A percentile compares a stretch with the other conserved stretches of the same genome.
Evolutionary conservation across 2,797 vertebrate genomes (phyloP).

Genomic region (Coracias cyanogaster): DNA sequence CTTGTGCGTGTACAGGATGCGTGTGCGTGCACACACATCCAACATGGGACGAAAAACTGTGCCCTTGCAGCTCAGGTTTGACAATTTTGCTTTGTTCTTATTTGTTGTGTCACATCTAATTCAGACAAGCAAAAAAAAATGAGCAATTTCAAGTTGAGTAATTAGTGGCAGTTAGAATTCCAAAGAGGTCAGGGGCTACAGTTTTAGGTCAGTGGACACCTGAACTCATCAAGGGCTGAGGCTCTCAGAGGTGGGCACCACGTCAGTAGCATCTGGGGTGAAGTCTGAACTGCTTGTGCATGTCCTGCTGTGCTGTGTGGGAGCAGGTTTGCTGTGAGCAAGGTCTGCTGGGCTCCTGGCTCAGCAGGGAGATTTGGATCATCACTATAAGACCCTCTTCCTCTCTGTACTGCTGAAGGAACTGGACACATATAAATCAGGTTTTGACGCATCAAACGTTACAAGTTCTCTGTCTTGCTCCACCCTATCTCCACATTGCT

Average conservation of each 20-base stretch:
- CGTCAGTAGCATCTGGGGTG: neutral
- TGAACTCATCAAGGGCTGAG: neutral
- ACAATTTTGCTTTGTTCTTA: neutral
- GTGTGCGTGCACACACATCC: neutral
- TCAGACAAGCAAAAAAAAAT: neutral
- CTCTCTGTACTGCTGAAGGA: neutral
- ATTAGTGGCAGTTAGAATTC: neutral
- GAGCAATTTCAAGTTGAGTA: neutral
- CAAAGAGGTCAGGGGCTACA: neutral
- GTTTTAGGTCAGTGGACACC: neutral
- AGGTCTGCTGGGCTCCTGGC: neutral
- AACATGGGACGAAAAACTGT: neutral
- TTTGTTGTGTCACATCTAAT: neutral
- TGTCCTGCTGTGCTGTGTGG: neutral
- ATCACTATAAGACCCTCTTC: neutral
- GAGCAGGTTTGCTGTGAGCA: neutral
- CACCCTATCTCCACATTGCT: neutral
- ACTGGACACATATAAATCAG: neutral
- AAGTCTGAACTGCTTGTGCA: accelerated
- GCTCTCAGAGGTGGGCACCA: accelerated
- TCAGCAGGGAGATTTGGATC: neutral
- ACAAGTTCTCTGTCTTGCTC: neutral
- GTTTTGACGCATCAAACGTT: neutral
- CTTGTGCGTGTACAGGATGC: accelerated
- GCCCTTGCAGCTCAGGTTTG: neutral